phyloP scores from a whole-genome alignment of 2,113 vertebrate species.

The Glareola pratincola region DNA sequence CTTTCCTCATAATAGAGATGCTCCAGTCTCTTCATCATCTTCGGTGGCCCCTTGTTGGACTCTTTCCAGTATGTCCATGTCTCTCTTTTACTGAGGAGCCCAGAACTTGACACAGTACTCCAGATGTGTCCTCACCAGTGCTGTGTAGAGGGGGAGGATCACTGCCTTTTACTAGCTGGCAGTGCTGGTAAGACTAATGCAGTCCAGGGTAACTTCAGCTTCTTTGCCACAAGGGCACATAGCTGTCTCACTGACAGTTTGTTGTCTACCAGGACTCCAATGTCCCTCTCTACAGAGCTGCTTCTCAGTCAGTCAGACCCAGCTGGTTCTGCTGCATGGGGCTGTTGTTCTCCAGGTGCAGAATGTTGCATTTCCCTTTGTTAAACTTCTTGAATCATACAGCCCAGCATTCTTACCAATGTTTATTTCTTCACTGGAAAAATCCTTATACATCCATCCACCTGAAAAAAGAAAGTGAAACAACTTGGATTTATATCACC shows the following conservation, averaged over 20 bases:
- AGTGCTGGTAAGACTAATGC: background rate
- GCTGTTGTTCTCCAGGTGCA: too few relatives aligned
- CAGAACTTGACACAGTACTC: background rate
- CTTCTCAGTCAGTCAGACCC: background rate
- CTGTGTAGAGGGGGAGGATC: background rate
- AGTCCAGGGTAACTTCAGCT: background rate
- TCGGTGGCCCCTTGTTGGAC: background rate
- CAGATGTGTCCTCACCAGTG: background rate
- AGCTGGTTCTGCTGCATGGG: too few relatives aligned
- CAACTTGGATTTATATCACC: background rate
- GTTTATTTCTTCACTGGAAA: background rate
- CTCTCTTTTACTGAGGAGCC: background rate
- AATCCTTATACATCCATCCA: background rate
- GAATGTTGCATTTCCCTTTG: too few relatives aligned
- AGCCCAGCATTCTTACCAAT: background rate
- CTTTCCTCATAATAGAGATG: background rate
- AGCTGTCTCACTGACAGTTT: background rate
- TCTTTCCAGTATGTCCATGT: background rate
- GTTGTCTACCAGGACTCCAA: background rate
- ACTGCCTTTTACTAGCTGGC: background rate
- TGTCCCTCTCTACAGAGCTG: background rate
- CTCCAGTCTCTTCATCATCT: background rate
- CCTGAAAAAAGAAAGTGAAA: background rate
- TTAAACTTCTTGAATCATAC: too few relatives aligned
- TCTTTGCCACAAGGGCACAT: background rate